Evolutionary conservation across 2,113 vertebrate genomes (phyloP).

Genomic region (Lamprotornis superbus): DNA sequence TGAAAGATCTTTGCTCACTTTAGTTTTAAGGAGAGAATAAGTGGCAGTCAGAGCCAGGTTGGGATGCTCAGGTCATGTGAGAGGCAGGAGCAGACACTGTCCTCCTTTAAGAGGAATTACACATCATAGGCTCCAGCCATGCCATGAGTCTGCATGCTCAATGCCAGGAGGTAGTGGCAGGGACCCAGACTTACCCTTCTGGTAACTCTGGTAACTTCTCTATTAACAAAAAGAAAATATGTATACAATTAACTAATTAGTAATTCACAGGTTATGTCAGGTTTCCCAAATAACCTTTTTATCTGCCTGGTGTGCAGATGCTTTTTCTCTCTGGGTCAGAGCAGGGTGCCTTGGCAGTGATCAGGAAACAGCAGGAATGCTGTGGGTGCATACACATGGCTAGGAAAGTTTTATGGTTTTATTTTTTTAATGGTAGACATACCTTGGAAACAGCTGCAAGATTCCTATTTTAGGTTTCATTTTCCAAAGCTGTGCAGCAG

Average conservation of each 20-base stretch:
- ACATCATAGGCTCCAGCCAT: background rate
- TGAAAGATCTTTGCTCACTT: background rate
- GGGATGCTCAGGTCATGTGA: background rate
- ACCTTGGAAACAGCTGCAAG: background rate
- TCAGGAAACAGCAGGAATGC: background rate
- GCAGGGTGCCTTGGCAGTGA: background rate
- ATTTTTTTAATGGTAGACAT: background rate
- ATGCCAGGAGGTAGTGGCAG: background rate
- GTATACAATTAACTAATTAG: background rate
- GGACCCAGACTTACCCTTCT: background rate
- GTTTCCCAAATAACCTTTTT: background rate
- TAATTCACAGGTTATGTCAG: background rate
- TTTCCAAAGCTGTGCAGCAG: background rate
- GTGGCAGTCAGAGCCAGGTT: background rate
- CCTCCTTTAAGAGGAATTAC: background rate
- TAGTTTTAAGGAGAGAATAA: background rate
- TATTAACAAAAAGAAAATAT: background rate
- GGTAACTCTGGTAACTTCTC: background rate
- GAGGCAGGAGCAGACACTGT: background rate
- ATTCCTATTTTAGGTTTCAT: background rate
- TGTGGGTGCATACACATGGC: rapidly evolving
- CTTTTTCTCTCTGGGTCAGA: background rate
- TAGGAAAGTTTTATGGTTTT: background rate
- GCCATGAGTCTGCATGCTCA: background rate
- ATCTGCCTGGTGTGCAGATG: background rate